Base-by-base conservation (phyloP, 2,113 vertebrate species). In the Edolisoma coerulescens region DNA sequence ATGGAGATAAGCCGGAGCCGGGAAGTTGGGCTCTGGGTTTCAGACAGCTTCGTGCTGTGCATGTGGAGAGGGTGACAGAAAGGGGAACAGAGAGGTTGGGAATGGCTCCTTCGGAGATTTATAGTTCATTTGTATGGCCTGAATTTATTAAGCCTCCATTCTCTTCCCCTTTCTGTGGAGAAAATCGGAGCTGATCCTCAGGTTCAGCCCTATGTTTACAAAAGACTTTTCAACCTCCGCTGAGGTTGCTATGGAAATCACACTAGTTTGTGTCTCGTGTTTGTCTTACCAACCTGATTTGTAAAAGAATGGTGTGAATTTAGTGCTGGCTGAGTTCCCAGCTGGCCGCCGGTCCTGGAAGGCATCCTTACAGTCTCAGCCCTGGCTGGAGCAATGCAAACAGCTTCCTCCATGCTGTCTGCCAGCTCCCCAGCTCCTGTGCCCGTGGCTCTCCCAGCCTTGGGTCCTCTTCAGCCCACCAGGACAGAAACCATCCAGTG, bases 261-360 rank as follows among this genome's bases (percentile, higher is more conserved):
- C 71, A 28, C 71, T 76, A 79, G 85, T 95, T 94, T 93, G 47
- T 93, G 90, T 63, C 84, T 97, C 16, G 1, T 78, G 93, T 95
- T 96, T 93, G 79, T 93, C 96, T 95, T 93, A 77, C 90, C 91
- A 86, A 91, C 90, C 95, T 92, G 93, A 96, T 96, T 95, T 96
- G 90, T 95, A 95, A 94, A 94, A 97, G 95, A 95, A 94, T 87
- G 82, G 92, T 91, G 92, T 94, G 95, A 95, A 88, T 96, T 90
- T 63, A 67, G 75, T 17, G 68, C 53, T 94, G 95, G 95, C 93
- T 74, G 92, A 28, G 50, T 88, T 94, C 95, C 95, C 68, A 59
- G 93, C 90, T 85, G 89, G 93, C 86, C 16, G 9, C 86, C 91
- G 93, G 90, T 75, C 63, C 90, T 85, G 93, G 71, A 77, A 93